These are phyloP conservation scores for Eupeodes luniger DNA, from an alignment of 2,888 invertebrate species.

Conservation along the genomic window DNA sequence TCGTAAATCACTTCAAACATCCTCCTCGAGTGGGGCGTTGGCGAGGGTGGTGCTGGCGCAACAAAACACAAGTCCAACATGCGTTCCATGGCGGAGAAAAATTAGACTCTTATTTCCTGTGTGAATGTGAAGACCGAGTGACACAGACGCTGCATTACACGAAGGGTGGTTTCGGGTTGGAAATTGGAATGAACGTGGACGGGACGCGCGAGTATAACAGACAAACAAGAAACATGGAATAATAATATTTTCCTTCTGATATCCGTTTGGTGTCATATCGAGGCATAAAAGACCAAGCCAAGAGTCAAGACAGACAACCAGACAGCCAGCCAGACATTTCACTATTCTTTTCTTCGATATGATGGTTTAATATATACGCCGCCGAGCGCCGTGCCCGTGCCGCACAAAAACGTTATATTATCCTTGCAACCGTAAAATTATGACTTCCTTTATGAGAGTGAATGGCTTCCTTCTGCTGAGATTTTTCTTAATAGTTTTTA, in stretches of 20 bases:
- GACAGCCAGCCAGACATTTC: slow-evolving; percentile 50
- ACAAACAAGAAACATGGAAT: slow-evolving; percentile 63
- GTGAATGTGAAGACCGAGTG: background rate
- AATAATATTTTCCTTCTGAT: slow-evolving; percentile 69
- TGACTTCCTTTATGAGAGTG: slow-evolving; percentile 73
- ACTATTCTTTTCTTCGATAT: slow-evolving; percentile 8
- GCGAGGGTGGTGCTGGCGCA: slow-evolving; percentile 59
- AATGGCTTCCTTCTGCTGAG: slow-evolving; percentile 72
- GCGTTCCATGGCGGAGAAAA: slow-evolving; percentile 50
- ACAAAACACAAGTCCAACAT: slow-evolving; percentile 50
- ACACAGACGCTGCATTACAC: slow-evolving; percentile 29
- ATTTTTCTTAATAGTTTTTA: slow-evolving; percentile 69
- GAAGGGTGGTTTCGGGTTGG: slow-evolving; percentile 10
- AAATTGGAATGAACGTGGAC: slow-evolving; percentile 16
- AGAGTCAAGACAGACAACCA: slow-evolving; percentile 3
- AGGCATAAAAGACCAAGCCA: slow-evolving; percentile 51
- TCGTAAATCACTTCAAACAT: slow-evolving; percentile 75
- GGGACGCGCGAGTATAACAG: background rate
- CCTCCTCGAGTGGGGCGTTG: slow-evolving; percentile 49
- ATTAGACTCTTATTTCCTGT: slow-evolving; percentile 32
- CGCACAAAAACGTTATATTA: slow-evolving; percentile 7
- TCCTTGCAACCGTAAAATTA: slow-evolving; percentile 75
- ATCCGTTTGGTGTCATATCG: slow-evolving; percentile 62
- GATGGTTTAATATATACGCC: slow-evolving; percentile 14
- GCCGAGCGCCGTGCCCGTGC: no score